A percentile compares a stretch with the other conserved stretches of the same genome.
Conservation (phyloP, 2,888 invertebrate genomes). For the Parnassius apollo region DNA sequence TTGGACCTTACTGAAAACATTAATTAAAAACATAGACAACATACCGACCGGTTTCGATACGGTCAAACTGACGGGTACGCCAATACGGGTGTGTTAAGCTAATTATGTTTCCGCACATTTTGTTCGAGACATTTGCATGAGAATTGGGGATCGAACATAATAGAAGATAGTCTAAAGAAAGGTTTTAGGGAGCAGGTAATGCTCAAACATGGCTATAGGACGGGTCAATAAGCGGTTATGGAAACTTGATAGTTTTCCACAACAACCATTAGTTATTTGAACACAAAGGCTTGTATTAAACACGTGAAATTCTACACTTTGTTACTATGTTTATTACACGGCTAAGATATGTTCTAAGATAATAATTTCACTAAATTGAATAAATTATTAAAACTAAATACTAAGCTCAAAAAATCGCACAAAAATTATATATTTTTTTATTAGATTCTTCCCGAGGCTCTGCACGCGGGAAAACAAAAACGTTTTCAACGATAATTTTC, state of each 20-base stretch:
- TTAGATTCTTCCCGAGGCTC: too few species aligned
- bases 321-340: not conserved
- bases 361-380: not conserved
- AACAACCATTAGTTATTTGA: constrained; percentile 55
- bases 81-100: constrained; percentile 56
- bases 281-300: constrained; percentile 18
- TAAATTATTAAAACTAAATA: too few species aligned
- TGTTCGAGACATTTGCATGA: constrained; percentile 71
- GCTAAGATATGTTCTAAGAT: not conserved
- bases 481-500: too few species aligned
- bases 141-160: constrained; percentile 68
- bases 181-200: constrained; percentile 47
- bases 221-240: constrained; percentile 53
- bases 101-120: constrained; percentile 81
- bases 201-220: constrained; percentile 40
- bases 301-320: not conserved
- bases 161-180: constrained; percentile 49
- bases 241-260: constrained; percentile 74
- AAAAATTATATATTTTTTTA: too few species aligned
- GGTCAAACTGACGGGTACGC: constrained; percentile 44
- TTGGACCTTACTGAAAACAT: constrained; percentile 67
- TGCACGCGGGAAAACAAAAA: too few species aligned
- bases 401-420: too few species aligned
- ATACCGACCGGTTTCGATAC: constrained; percentile 60
- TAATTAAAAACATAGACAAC: constrained; percentile 70